phyloP scores from a whole-genome alignment of 1,140 invertebrate genomes.

The Brachionus plicatilis region DNA sequence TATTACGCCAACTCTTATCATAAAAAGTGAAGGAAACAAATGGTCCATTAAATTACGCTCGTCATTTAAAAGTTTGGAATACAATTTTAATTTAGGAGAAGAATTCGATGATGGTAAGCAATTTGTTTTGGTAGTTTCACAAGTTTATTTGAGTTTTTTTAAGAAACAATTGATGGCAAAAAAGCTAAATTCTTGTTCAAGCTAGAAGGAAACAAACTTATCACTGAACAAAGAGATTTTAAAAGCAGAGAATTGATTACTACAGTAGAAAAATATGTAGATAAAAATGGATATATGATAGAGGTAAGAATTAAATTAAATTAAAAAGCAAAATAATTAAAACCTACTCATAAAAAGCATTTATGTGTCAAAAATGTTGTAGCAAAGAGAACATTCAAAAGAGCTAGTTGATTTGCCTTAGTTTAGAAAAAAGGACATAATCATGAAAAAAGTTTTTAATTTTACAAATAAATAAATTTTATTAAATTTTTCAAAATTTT shows the following conservation, averaged over 20 bases:
- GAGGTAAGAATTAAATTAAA: background rate
- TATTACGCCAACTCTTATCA: slow-evolving; percentile 68
- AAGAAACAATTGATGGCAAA: background rate
- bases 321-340: background rate
- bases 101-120: slow-evolving; percentile 67
- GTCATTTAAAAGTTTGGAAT: slow-evolving; percentile 73
- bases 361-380: background rate
- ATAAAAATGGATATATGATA: background rate
- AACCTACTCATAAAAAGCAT: background rate
- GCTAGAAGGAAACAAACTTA: slow-evolving; percentile 6
- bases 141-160: background rate
- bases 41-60: slow-evolving; percentile 72
- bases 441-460: background rate
- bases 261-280: background rate
- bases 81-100: slow-evolving; percentile 71
- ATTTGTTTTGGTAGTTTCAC: background rate
- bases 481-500: background rate
- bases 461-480: background rate
- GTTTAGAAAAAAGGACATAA: background rate
- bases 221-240: slow-evolving; percentile 13
- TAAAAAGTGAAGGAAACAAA: slow-evolving; percentile 64
- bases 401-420: background rate
- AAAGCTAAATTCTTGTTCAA: background rate
- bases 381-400: background rate
- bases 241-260: background rate